Percentiles rank a stretch among this genome's conserved stretches.
These are phyloP conservation scores for Blennius ocellaris DNA, from an alignment of 2,113 vertebrate species.

Conservation along the genomic window DNA sequence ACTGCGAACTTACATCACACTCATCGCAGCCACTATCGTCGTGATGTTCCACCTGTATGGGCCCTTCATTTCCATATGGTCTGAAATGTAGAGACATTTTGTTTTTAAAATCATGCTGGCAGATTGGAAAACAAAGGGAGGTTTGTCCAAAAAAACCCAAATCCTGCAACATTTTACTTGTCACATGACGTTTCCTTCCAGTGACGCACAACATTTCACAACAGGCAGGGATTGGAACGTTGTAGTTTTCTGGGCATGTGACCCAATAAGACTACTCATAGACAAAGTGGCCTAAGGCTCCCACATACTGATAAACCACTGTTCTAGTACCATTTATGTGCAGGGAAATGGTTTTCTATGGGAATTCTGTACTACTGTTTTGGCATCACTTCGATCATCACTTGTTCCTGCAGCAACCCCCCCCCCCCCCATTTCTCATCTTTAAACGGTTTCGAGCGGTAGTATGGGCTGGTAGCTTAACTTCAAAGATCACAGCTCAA, in stretches of 20 bases:
- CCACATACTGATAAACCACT: too few relatives aligned
- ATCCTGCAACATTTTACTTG: not conserved
- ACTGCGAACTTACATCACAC: constrained; percentile 79
- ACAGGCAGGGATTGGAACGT: not conserved
- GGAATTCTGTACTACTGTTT: too few relatives aligned
- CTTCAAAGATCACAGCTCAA: not conserved
- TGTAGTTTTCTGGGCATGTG: not conserved
- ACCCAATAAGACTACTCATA: not conserved
- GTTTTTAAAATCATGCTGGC: not conserved
- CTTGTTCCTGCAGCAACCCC: too few relatives aligned
- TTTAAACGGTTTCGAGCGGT: too few relatives aligned
- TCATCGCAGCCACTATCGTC: constrained; percentile 78
- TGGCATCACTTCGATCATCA: too few relatives aligned
- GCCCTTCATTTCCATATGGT: constrained; percentile 57
- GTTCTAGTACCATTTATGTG: too few relatives aligned
- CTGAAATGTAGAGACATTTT: constrained; percentile 58
- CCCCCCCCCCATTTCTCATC: too few relatives aligned
- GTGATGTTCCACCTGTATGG: constrained; percentile 64
- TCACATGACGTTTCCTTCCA: not conserved
- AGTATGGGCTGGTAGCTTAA: too few relatives aligned
- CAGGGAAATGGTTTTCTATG: too few relatives aligned
- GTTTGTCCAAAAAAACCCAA: not conserved
- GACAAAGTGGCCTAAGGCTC: too few relatives aligned
- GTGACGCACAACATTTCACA: constrained; percentile 12
- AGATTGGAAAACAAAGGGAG: not conserved